These are phyloP conservation scores for Sciurus vulgaris DNA, from an alignment of 2,797 vertebrate genomes.

Conservation along the genomic window DNA sequence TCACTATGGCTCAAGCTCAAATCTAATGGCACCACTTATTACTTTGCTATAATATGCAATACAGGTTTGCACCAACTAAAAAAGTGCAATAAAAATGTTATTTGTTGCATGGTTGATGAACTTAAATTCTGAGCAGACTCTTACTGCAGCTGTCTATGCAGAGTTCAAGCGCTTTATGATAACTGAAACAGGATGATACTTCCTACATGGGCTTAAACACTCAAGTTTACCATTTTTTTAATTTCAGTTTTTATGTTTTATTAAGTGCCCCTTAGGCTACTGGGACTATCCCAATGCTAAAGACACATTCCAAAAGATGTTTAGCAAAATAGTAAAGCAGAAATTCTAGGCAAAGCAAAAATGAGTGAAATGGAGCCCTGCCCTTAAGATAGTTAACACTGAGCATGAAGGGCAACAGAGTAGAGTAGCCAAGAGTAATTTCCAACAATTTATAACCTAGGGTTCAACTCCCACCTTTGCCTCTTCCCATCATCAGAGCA, in stretches of 20 bases:
- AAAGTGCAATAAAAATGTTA: neutral
- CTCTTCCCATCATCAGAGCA: neutral
- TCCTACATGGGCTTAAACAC: neutral
- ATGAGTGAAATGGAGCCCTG: neutral
- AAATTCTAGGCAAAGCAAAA: neutral
- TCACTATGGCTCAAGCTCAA: neutral
- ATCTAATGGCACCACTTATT: neutral
- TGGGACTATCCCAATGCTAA: neutral
- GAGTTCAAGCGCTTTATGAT: neutral
- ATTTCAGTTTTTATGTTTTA: neutral
- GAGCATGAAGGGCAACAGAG: neutral
- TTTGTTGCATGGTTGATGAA: neutral
- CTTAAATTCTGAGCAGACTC: constrained; percentile 29
- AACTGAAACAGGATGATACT: neutral
- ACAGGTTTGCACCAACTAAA: neutral
- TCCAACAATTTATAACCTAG: neutral
- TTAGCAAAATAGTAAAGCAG: neutral
- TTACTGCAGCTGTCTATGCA: neutral
- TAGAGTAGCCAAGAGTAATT: neutral
- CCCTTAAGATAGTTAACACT: neutral
- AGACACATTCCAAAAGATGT: neutral
- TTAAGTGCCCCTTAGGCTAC: neutral
- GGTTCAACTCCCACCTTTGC: neutral
- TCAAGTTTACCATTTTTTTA: neutral
- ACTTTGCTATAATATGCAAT: neutral